A percentile compares a stretch with the other conserved stretches of the same genome.
Evolutionary conservation across 2,113 vertebrate genomes (phyloP).

Genomic region (rabbit (Oryctolagus cuniculus)): DNA sequence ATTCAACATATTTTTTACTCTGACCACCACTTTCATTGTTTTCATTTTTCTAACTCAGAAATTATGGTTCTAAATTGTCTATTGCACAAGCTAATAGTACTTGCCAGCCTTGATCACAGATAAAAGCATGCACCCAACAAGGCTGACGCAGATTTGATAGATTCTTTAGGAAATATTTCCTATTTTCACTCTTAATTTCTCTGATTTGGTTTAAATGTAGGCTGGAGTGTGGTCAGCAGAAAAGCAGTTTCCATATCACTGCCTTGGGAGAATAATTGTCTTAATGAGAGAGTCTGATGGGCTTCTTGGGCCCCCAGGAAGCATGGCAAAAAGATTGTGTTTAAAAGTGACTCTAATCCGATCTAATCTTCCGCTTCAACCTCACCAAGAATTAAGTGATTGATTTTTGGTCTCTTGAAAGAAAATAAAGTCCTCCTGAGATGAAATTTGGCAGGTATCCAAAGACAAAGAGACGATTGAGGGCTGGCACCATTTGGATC

Average conservation of each 20-base stretch:
- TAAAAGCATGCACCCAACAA: background rate
- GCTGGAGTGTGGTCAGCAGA: background rate
- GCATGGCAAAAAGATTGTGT: conserved; percentile 85
- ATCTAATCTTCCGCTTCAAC: conserved; percentile 83
- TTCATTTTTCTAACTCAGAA: background rate
- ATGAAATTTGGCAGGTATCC: conserved; percentile 80
- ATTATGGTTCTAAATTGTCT: background rate
- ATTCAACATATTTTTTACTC: background rate
- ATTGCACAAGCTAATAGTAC: background rate
- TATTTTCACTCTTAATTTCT: conserved; percentile 1
- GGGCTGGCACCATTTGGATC: conserved; percentile 41
- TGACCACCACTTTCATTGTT: background rate
- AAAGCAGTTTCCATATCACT: conserved; percentile 19
- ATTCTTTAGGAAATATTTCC: background rate
- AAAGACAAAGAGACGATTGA: conserved; percentile 68
- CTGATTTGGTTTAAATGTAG: background rate
- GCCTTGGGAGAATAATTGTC: conserved; percentile 84
- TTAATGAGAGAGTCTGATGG: conserved; percentile 83
- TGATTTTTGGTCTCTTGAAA: conserved; percentile 86
- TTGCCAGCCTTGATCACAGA: background rate
- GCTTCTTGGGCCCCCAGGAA: conserved; percentile 77
- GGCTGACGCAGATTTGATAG: background rate
- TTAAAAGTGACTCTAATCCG: conserved; percentile 85
- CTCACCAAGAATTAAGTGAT: conserved; percentile 82
- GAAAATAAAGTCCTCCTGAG: conserved; percentile 84